Base-by-base conservation (phyloP, 2,888 invertebrate genomes). In the Germaria angustata region DNA sequence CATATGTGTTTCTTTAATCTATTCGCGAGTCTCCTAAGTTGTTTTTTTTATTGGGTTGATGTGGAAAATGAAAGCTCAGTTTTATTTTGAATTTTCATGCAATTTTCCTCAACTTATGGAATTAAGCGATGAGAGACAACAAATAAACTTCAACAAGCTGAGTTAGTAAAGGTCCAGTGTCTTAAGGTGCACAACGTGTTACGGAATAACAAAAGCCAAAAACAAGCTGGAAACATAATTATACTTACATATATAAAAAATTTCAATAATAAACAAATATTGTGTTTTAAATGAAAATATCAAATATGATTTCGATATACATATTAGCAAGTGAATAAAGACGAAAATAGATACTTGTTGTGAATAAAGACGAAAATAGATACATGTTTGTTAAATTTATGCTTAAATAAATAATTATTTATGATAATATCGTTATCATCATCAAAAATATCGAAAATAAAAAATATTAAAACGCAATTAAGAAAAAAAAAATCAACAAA, bases 101-200 rank as follows among this genome's bases (percentile, higher is more conserved):
- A 78, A 28, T 81, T 81, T 81, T 73, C 73, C 34, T 46, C 20
- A 61, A 63, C 69, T 78, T 55, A 28, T 71, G 53, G 15, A 71
- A 46, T 46, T 63, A 46, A 77, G 44, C 24, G 57, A 72, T 66
- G 82, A 79, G 79, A 71, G 61, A 77, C 55, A 59, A 41, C 28
- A 63, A 78, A 57, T 44, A 59, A 66, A 79, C 69, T 69, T 66
- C 39, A 59, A 28, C 44, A 66, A 65, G 15, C 51, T 49, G 49
- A 65, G 71, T 82, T 79, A 82, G 79, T 79, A 76, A 79, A 71
- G 79, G 79, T 82, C 79, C 75, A 79, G 82, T 82, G 79, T 71
- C 79, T 76, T 55, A 66, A 71, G 75, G 79, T 82, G 75, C 71
- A 82, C 76, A 65, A 76, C 80, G 76, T 80, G 57, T 75, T 79